phyloP scores from a whole-genome alignment of 2,113 vertebrate genomes.

The Bufo gargarizans region DNA sequence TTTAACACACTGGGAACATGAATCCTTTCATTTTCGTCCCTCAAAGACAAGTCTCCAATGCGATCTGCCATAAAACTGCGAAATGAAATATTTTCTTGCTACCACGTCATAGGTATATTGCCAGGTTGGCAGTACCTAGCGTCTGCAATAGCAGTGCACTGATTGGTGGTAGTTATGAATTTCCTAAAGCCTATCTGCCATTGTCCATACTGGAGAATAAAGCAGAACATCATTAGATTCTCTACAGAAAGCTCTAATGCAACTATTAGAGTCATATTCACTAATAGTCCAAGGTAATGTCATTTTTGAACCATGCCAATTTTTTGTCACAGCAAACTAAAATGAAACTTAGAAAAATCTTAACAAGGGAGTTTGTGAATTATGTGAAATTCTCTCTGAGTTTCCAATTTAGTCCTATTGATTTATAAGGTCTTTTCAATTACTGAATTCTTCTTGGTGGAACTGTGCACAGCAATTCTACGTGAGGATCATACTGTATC shows the following conservation, averaged over 20 bases:
- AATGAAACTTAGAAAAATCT: constrained; percentile 50
- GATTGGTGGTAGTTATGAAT: neutral
- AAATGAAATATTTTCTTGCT: neutral
- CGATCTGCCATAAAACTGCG: neutral
- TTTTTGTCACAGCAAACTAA: neutral
- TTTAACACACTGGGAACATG: too few species aligned
- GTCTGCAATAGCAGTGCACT: neutral
- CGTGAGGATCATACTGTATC: constrained; percentile 63
- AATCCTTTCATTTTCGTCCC: too few species aligned
- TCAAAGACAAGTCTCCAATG: too few species aligned
- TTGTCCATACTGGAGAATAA: neutral
- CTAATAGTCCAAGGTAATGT: neutral
- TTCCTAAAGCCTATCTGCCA: neutral
- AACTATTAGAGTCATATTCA: neutral
- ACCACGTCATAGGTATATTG: neutral
- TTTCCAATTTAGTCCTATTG: constrained; percentile 70
- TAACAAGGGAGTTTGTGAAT: constrained; percentile 55
- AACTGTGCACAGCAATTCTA: constrained; percentile 33
- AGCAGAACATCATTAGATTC: neutral
- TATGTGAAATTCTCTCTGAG: constrained; percentile 59
- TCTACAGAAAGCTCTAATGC: neutral
- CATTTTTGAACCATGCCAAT: constrained; percentile 16
- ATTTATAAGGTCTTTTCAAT: constrained; percentile 72
- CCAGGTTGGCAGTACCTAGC: neutral
- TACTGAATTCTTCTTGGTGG: constrained; percentile 64